Base-by-base conservation (phyloP, 2,113 vertebrate species). In the Hyperoodon ampullatus region DNA sequence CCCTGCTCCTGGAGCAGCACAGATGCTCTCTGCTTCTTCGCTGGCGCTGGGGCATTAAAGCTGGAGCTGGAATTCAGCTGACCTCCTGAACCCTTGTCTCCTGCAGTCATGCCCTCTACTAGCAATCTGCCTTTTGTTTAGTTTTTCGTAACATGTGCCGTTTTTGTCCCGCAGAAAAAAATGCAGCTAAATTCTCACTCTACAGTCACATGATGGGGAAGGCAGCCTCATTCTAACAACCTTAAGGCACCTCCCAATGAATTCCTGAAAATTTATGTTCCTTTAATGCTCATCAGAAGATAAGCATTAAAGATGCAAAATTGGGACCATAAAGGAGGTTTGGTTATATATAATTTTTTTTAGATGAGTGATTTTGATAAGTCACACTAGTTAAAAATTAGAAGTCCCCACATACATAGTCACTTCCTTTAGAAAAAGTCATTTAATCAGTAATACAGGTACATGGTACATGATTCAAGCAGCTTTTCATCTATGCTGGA, bases 401-500 rank as follows among this genome's bases (percentile, higher is more conserved):
- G 92, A 97, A 95, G 80, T 98, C 42, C 93, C 94, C 92, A 95
- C 47, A 95, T 98, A 95, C 81, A 87, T 55, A 94, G 91, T 94
- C 96, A 96, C 70, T 98, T 75, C 75, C 71, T 97, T 98, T 94
- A 97, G 83, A 87, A 97, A 97, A 98, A 71, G 24, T 70, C 91
- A 83, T 96, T 94, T 97, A 81, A 65, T 72, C 60, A 78, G 39
- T 95, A 98, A 95, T 91, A 96, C 88, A 92, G 50, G 74, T 95
- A 96, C 92, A 63, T 97, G 93, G 88, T 89, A 97, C 96, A 97
- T 96, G 92, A 97, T 95, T 97, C 97, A 94, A 96, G 98, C 94
- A 98, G 97, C 96, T 97, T 98, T 96, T 93, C 86, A 97, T 98
- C 98, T 94, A 97, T 93, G 50, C 96, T 97, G 97, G 92, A 97